These are phyloP conservation scores for Cyprinodon brontotheroides DNA, from an alignment of 2,113 vertebrate species.

Conservation along the genomic window DNA sequence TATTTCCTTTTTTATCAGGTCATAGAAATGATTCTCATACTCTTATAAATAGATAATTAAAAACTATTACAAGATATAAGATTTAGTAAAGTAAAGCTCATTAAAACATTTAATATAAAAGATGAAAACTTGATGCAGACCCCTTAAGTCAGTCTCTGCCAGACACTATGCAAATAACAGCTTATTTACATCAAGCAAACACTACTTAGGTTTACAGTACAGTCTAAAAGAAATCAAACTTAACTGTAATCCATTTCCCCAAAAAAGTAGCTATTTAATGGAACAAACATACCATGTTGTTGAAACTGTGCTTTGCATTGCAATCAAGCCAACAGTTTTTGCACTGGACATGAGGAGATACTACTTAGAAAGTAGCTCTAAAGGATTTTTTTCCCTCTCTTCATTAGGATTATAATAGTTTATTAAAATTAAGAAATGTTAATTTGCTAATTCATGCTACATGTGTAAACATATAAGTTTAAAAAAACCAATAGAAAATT, in stretches of 20 bases:
- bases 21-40: too few species aligned
- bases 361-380: neutral
- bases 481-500: neutral
- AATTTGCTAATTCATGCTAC: neutral
- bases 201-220: neutral
- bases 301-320: neutral
- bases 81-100: neutral
- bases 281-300: neutral
- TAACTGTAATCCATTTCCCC: neutral
- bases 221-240: neutral
- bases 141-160: neutral
- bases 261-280: neutral
- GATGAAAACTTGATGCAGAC: neutral
- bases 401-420: neutral
- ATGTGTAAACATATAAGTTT: neutral
- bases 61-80: neutral
- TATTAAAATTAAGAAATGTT: too few species aligned
- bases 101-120: neutral
- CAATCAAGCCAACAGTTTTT: neutral
- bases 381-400: neutral
- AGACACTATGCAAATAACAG: neutral
- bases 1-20: neutral
- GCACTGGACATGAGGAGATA: neutral
- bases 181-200: too few species aligned
- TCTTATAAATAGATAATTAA: neutral